Evolutionary conservation across 2,888 invertebrate species (phyloP).

Genomic region (Drosophila suboccidentalis): DNA sequence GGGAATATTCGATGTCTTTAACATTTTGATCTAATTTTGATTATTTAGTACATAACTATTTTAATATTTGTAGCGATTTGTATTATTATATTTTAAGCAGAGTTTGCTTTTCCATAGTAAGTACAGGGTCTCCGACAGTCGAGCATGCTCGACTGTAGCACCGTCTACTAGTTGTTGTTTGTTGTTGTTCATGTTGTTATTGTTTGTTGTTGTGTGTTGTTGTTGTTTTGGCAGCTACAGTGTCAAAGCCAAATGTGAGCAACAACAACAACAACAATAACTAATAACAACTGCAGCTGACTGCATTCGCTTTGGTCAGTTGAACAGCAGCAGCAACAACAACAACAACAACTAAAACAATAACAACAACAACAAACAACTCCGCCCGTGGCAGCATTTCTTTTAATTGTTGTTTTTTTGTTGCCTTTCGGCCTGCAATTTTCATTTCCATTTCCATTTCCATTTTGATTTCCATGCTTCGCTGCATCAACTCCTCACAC

Average conservation of each 20-base stretch:
- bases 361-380: constrained; percentile 40
- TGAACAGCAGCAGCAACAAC: constrained; percentile 50
- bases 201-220: too few species aligned
- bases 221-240: constrained; percentile 43
- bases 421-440: constrained; percentile 49
- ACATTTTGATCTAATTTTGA: too few species aligned
- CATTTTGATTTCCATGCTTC: constrained; percentile 74
- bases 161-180: too few species aligned
- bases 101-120: too few species aligned
- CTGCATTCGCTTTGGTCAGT: constrained; percentile 76
- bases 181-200: constrained; percentile 19
- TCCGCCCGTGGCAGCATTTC: constrained; percentile 7
- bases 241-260: constrained; percentile 69
- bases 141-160: too few species aligned
- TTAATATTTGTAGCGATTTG: too few species aligned
- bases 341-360: constrained; percentile 10
- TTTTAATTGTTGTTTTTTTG: constrained; percentile 60
- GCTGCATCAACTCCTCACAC: constrained; percentile 38
- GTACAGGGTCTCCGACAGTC: too few species aligned
- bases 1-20: too few species aligned
- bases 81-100: too few species aligned
- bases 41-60: too few species aligned
- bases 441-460: constrained; percentile 28
- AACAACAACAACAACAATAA: constrained; percentile 36
- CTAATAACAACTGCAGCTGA: constrained; percentile 40